phyloP scores from a whole-genome alignment of 2,888 invertebrate species.

The Amiota minor region DNA sequence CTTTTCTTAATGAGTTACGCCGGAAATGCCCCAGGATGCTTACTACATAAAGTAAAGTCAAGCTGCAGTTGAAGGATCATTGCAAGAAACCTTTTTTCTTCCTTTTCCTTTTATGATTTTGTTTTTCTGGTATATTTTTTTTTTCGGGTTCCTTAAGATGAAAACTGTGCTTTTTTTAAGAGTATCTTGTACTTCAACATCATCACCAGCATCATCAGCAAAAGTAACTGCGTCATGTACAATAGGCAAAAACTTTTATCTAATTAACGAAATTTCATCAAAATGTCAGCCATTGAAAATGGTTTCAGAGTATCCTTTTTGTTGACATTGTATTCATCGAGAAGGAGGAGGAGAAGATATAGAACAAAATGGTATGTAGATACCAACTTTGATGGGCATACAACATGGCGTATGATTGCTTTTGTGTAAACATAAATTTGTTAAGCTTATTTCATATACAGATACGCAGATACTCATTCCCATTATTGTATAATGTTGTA shows the following conservation, averaged over 20 bases:
- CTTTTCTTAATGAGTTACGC: slow-evolving; percentile 25
- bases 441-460: slow-evolving; percentile 17
- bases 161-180: too few relatives aligned
- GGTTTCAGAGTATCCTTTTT: slow-evolving; percentile 44
- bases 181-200: too few relatives aligned
- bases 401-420: slow-evolving; percentile 67
- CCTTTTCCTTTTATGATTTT: background rate
- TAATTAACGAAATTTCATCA: slow-evolving; percentile 73
- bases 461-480: background rate
- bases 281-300: slow-evolving; percentile 61
- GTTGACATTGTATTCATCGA: slow-evolving; percentile 59
- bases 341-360: slow-evolving; percentile 20
- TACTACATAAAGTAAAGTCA: background rate
- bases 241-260: slow-evolving; percentile 70
- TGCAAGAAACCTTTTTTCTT: slow-evolving; percentile 5
- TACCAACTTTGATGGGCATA: slow-evolving; percentile 29
- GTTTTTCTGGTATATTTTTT: background rate
- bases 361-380: too few relatives aligned
- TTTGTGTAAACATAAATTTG: slow-evolving; percentile 61
- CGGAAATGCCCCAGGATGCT: slow-evolving; percentile 1
- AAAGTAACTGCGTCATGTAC: slow-evolving; percentile 60
- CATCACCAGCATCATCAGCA: background rate
- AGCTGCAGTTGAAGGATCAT: slow-evolving; percentile 9
- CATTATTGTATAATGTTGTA: slow-evolving; percentile 2
- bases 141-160: background rate